phyloP scores from a whole-genome alignment of 2,113 vertebrate genomes.

The Salvelinus fontinalis region DNA sequence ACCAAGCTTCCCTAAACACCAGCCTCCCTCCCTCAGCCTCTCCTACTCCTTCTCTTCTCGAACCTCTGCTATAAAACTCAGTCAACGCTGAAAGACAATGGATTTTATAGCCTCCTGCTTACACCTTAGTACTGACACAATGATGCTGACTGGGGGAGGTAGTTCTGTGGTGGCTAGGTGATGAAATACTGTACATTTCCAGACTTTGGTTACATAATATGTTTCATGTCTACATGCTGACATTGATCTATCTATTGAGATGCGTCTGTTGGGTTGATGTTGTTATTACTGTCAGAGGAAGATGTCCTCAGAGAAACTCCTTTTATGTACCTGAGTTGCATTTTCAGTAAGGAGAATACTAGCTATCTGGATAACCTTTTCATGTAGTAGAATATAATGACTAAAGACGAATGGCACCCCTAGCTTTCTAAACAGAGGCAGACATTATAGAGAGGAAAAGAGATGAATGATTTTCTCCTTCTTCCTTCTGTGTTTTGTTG shows the following conservation, averaged over 20 bases:
- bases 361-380: slow-evolving; percentile 58
- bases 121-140: background rate
- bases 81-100: background rate
- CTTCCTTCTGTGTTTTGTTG: background rate
- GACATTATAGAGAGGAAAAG: slow-evolving; percentile 39
- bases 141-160: background rate
- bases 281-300: background rate
- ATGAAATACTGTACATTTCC: too few relatives aligned
- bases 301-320: background rate
- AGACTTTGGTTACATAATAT: too few relatives aligned
- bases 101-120: background rate
- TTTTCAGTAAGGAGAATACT: slow-evolving; percentile 35
- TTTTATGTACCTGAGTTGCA: slow-evolving; percentile 13
- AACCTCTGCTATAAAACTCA: background rate
- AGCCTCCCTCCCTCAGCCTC: slow-evolving; percentile 2
- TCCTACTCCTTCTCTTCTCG: background rate
- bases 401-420: slow-evolving; percentile 53
- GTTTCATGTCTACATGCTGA: too few relatives aligned
- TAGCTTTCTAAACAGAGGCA: slow-evolving; percentile 51
- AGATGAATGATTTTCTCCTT: slow-evolving; percentile 56
- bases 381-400: slow-evolving; percentile 54
- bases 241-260: too few relatives aligned
- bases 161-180: too few relatives aligned
- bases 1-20: slow-evolving; percentile 11
- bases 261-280: too few relatives aligned